phyloP scores from a whole-genome alignment of 2,888 invertebrate species.

The Tricholauxania praeusta region DNA sequence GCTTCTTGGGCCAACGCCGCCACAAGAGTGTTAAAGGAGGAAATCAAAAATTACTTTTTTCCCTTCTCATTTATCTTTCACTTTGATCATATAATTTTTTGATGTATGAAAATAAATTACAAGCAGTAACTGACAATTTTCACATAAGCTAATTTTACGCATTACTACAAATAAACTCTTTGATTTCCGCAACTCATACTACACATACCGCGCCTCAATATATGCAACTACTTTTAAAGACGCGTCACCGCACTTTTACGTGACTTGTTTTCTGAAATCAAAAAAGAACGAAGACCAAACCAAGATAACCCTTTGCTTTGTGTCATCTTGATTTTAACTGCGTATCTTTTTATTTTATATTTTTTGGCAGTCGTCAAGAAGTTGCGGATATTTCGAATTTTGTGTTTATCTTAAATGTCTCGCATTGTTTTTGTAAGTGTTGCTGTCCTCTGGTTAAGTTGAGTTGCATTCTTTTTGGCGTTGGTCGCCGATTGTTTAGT shows the following conservation, averaged over 20 bases:
- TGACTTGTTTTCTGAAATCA: constrained; percentile 28
- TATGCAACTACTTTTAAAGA: not conserved
- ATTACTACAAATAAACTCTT: constrained; percentile 4
- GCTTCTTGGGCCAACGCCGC: no score
- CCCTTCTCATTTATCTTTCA: no score
- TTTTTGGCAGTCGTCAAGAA: constrained; percentile 36
- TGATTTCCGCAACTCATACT: not conserved
- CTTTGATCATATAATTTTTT: no score
- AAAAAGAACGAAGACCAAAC: not conserved
- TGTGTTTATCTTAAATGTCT: constrained; percentile 41
- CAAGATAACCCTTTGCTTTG: not conserved
- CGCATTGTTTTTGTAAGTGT: constrained; percentile 32
- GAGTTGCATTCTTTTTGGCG: constrained; percentile 17
- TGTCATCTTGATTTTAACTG: constrained; percentile 34
- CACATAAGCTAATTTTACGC: constrained; percentile 31
- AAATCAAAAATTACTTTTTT: no score
- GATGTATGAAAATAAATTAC: not conserved
- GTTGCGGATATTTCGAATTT: constrained; percentile 38
- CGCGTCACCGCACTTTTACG: constrained; percentile 28
- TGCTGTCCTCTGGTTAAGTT: constrained; percentile 28
- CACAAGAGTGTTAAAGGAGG: no score
- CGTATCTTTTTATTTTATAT: not conserved
- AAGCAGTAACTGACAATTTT: constrained; percentile 30
- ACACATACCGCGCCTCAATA: not conserved
- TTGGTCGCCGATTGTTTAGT: constrained; percentile 9